phyloP scores from a whole-genome alignment of 2,888 invertebrate species.

The Cantharis lateralis region DNA sequence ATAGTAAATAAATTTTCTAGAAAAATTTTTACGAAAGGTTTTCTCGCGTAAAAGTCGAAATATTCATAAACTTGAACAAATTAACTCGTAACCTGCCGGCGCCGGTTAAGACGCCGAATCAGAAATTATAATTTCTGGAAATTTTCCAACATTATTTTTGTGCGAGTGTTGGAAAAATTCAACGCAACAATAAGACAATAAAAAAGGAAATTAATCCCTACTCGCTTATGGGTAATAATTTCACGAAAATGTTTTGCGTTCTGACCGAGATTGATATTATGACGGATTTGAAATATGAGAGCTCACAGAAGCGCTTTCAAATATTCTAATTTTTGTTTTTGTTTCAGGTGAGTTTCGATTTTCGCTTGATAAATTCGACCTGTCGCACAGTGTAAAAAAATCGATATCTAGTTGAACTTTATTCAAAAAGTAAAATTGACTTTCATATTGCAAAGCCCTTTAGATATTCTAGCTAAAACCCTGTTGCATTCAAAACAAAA shows the following conservation, averaged over 20 bases:
- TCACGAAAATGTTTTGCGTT: neutral
- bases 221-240: neutral
- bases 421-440: no score
- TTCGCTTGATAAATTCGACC: neutral
- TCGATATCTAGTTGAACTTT: no score
- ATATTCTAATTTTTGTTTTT: neutral
- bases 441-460: no score
- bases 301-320: neutral
- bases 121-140: neutral
- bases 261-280: neutral
- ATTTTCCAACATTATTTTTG: neutral
- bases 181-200: neutral
- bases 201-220: no score
- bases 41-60: neutral
- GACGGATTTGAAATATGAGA: neutral
- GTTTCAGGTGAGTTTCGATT: conserved; percentile 1
- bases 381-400: no score
- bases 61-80: neutral
- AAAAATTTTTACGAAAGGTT: neutral
- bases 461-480: no score
- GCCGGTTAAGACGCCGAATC: neutral
- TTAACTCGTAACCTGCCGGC: neutral
- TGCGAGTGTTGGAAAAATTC: neutral
- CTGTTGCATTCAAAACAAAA: no score
- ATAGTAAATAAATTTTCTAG: neutral